Percentiles rank a stretch among this genome's conserved stretches.
Evolutionary conservation across 2,888 invertebrate genomes (phyloP).

Genomic region (Drosophila meridiana): DNA sequence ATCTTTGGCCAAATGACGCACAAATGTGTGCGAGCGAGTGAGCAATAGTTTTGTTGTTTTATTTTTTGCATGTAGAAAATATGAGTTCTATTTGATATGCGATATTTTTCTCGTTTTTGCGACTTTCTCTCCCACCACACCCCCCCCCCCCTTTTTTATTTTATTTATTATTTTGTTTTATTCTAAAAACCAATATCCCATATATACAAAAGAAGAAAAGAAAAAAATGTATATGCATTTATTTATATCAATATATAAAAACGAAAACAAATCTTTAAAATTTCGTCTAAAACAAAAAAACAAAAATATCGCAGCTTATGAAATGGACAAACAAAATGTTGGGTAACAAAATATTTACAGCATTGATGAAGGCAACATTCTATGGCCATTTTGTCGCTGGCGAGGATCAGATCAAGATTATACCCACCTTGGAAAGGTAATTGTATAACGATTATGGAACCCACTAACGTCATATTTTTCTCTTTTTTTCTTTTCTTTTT

Average conservation of each 20-base stretch:
- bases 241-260: conserved; percentile 20
- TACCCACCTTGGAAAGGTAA: conserved; percentile 92
- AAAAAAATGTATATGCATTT: not conserved
- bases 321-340: conserved; percentile 90
- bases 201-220: not conserved
- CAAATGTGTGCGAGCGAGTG: conserved; percentile 8
- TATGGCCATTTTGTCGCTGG: conserved; percentile 99
- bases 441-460: conserved; percentile 63
- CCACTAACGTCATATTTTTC: conserved; percentile 71
- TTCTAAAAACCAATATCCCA: conserved; percentile 1
- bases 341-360: conserved; percentile 92
- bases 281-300: conserved; percentile 34
- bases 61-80: conserved; percentile 9
- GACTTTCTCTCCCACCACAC: not conserved
- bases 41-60: conserved; percentile 1
- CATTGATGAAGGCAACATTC: conserved; percentile 96
- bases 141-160: not conserved
- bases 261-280: conserved; percentile 25
- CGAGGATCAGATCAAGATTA: conserved; percentile 94
- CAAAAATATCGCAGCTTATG: conserved; percentile 89
- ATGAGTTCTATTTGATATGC: conserved; percentile 16
- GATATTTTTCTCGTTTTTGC: conserved; percentile 30
- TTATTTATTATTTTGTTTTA: conserved; percentile 2
- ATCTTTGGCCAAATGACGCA: conserved; percentile 11
- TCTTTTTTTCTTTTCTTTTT: conserved; percentile 62